phyloP scores from a whole-genome alignment of 2,797 vertebrate species.

The Microctenopoma stevenorrisi region DNA sequence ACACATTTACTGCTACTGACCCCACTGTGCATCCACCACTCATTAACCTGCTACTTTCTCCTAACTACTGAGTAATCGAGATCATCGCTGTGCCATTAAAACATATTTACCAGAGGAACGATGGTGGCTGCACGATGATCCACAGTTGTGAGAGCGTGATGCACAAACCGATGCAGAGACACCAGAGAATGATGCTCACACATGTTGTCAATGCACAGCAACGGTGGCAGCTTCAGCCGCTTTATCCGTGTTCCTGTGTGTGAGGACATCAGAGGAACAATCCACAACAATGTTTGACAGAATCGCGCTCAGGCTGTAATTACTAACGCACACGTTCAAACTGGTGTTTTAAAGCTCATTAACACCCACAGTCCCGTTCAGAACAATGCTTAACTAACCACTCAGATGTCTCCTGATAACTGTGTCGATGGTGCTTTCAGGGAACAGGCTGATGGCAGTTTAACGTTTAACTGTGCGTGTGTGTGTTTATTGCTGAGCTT shows the following conservation, averaged over 20 bases:
- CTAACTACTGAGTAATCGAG: background rate
- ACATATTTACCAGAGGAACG: too few species aligned
- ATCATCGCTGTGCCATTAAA: background rate
- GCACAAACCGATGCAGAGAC: too few species aligned
- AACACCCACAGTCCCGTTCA: slow-evolving; percentile 53
- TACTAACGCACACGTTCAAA: slow-evolving; percentile 43
- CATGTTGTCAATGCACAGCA: too few species aligned
- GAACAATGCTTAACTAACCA: slow-evolving; percentile 66
- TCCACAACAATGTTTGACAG: slow-evolving; percentile 13
- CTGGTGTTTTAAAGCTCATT: slow-evolving; percentile 65
- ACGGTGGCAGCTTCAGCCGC: too few species aligned
- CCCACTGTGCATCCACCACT: background rate
- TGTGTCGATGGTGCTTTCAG: slow-evolving; percentile 28
- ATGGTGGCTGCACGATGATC: too few species aligned
- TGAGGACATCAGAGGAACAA: background rate
- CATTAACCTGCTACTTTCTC: background rate
- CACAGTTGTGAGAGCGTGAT: too few species aligned
- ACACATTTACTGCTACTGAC: slow-evolving; percentile 46
- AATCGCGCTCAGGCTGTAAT: slow-evolving; percentile 27
- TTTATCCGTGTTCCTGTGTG: background rate
- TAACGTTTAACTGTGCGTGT: slow-evolving; percentile 40
- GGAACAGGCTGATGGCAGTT: slow-evolving; percentile 33
- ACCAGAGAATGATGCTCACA: too few species aligned
- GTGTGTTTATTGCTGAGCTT: slow-evolving; percentile 24
- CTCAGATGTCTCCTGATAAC: slow-evolving; percentile 63